Evolutionary conservation across 2,113 vertebrate genomes (phyloP).

Genomic region (Myiozetetes cayanensis): DNA sequence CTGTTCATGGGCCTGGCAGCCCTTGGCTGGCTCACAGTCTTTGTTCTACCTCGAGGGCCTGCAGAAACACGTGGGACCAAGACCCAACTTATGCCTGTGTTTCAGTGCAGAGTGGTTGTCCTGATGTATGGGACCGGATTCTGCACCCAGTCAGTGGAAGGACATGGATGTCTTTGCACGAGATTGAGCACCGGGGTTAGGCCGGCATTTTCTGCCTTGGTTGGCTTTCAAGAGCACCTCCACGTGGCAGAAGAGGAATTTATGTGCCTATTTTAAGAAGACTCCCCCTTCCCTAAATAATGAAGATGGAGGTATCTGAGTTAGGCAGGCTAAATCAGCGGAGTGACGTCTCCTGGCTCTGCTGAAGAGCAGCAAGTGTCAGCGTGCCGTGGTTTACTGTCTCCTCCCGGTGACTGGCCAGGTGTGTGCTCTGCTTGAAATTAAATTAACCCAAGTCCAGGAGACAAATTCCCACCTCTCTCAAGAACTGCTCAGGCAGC

Average conservation of each 20-base stretch:
- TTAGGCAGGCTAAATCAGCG: not conserved
- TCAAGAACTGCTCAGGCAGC: constrained; percentile 26
- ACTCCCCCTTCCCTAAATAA: not conserved
- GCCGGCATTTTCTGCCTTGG: not conserved
- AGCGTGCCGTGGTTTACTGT: not conserved
- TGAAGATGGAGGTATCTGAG: constrained; percentile 25
- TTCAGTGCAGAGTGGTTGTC: not conserved
- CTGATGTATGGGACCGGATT: not conserved
- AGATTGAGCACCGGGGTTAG: not conserved
- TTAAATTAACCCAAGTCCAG: constrained; percentile 42
- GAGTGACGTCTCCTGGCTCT: not conserved
- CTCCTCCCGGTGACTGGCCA: not conserved
- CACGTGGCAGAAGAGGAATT: constrained; percentile 24
- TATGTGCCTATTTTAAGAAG: constrained; percentile 26
- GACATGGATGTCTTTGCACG: not conserved
- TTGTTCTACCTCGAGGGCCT: not conserved
- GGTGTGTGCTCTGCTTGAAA: not conserved
- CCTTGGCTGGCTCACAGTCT: not conserved
- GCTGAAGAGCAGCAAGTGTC: not conserved
- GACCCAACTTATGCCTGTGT: not conserved
- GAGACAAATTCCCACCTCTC: constrained; percentile 35
- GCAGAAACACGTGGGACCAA: not conserved
- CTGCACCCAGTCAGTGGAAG: not conserved
- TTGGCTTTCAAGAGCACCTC: constrained; percentile 1
- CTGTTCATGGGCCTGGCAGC: not conserved